Evolutionary conservation across 2,113 vertebrate genomes (phyloP).

Genomic region (Chloropsis cyanopogon): DNA sequence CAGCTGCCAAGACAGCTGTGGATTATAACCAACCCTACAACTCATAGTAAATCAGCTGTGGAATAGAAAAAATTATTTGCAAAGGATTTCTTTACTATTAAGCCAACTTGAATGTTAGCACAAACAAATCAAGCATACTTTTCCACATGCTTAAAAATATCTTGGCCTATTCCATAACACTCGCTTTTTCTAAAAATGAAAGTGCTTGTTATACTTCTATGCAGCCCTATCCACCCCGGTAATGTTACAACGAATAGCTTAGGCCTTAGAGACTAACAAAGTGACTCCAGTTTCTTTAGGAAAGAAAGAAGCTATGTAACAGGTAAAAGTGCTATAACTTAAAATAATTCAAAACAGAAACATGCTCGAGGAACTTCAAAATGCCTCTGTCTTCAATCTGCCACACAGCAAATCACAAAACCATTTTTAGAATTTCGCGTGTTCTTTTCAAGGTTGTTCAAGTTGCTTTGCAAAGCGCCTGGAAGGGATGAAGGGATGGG

Average conservation of each 20-base stretch:
- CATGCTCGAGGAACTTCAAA: not conserved
- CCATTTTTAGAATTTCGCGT: fast-evolving
- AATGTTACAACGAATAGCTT: not conserved
- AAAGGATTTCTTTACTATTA: not conserved
- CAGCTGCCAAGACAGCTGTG: not conserved
- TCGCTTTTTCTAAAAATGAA: not conserved
- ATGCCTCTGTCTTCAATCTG: not conserved
- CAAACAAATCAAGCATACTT: not conserved
- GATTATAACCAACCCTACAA: not conserved
- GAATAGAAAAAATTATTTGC: not conserved
- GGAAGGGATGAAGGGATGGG: not conserved
- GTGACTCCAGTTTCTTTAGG: not conserved
- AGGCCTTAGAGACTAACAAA: not conserved
- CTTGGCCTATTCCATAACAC: not conserved
- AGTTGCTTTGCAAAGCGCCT: fast-evolving
- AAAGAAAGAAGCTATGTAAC: not conserved
- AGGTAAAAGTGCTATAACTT: not conserved
- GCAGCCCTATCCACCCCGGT: not conserved
- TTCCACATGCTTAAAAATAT: not conserved
- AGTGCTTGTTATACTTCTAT: not conserved
- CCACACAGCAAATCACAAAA: not conserved
- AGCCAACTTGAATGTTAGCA: not conserved
- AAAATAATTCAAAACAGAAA: not conserved
- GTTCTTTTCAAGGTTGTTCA: not conserved
- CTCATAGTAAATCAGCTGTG: not conserved